Percentiles rank a stretch among this genome's conserved stretches.
Evolutionary conservation across 2,888 invertebrate genomes (phyloP).

Genomic region (Alloplasta piceator): DNA sequence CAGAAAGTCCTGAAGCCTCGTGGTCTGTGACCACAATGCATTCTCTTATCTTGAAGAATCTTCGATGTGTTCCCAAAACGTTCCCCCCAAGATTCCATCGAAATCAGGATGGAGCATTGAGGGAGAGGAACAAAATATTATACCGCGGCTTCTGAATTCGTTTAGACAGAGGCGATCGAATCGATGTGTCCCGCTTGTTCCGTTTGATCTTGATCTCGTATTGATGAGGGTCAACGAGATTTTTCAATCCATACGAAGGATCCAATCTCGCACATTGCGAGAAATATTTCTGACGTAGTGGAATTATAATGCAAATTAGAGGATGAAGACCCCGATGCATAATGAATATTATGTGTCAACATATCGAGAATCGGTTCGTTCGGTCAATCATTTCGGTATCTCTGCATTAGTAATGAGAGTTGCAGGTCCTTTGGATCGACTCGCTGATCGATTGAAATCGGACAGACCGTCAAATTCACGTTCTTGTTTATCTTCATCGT

Average conservation of each 20-base stretch:
- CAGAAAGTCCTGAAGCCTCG: slow-evolving; percentile 3
- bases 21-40: background rate
- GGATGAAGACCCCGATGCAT: too few species aligned
- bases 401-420: too few species aligned
- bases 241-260: slow-evolving; percentile 5
- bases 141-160: slow-evolving; percentile 37
- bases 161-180: slow-evolving; percentile 25
- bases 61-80: background rate
- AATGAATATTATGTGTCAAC: too few species aligned
- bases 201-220: slow-evolving; percentile 40
- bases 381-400: too few species aligned
- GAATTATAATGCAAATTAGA: too few species aligned
- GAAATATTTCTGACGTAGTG: slow-evolving; percentile 13
- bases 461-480: too few species aligned
- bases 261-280: background rate
- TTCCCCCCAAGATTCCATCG: slow-evolving; percentile 25
- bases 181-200: slow-evolving; percentile 19
- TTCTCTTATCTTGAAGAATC: too few species aligned
- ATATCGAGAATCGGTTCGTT: too few species aligned
- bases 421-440: too few species aligned
- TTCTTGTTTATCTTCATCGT: too few species aligned
- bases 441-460: too few species aligned
- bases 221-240: slow-evolving; percentile 47
- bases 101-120: background rate
- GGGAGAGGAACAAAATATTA: background rate